Conservation (phyloP, 1,140 invertebrate genomes). For the Sycophila sp. region DNA sequence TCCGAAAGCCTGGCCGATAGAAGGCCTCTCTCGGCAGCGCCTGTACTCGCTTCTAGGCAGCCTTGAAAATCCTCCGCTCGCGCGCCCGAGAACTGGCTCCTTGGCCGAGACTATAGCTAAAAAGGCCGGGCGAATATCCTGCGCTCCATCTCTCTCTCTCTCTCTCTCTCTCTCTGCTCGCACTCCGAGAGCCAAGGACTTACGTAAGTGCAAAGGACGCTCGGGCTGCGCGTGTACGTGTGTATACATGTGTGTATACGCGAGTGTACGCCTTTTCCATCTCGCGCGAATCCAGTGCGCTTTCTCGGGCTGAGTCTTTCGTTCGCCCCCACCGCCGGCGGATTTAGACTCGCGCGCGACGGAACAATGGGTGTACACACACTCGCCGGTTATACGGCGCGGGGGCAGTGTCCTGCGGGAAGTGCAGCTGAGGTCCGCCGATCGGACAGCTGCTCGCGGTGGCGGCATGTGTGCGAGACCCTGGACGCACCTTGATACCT, state of each 20-base stretch:
- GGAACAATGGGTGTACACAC: too few relatives aligned
- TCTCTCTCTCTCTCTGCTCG: not conserved
- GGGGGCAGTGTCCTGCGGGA: not conserved
- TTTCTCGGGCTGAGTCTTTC: too few relatives aligned
- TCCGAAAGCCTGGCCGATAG: not conserved
- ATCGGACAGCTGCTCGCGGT: not conserved
- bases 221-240: not conserved
- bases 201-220: conserved; percentile 32
- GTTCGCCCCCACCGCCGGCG: too few relatives aligned
- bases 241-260: not conserved
- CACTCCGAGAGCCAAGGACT: conserved; percentile 17
- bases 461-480: too few relatives aligned
- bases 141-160: too few relatives aligned
- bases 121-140: conserved; percentile 8
- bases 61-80: conserved; percentile 29
- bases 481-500: too few relatives aligned
- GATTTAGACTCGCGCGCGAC: too few relatives aligned
- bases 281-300: too few relatives aligned
- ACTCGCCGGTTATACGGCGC: too few relatives aligned
- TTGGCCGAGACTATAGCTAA: conserved; percentile 27
- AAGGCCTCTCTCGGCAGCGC: too few relatives aligned
- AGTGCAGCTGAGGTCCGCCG: not conserved
- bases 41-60: conserved; percentile 4
- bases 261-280: not conserved
- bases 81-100: not conserved